These are phyloP conservation scores for Scaptomyza polygonia DNA, from an alignment of 2,888 invertebrate genomes.

Conservation along the genomic window DNA sequence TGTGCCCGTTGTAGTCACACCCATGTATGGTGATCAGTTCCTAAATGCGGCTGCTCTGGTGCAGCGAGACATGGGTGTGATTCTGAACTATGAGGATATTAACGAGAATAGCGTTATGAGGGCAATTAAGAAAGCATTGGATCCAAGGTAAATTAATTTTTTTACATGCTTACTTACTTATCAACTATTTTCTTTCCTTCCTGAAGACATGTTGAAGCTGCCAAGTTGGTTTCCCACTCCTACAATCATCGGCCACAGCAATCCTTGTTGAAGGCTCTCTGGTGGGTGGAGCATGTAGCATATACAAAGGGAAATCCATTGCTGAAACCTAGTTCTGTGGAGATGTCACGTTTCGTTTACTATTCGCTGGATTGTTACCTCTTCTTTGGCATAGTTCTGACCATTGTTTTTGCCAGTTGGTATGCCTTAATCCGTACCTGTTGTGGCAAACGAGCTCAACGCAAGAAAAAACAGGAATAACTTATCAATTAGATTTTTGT, in stretches of 20 bases:
- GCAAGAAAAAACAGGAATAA: conserved; percentile 68
- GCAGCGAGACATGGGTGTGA: conserved; percentile 86
- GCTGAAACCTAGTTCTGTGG: conserved; percentile 83
- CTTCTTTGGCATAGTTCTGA: conserved; percentile 57
- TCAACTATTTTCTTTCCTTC: neutral
- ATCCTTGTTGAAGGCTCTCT: conserved; percentile 87
- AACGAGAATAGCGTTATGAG: conserved; percentile 85
- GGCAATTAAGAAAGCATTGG: conserved; percentile 84
- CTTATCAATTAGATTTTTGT: conserved; percentile 1
- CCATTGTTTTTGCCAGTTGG: conserved; percentile 69
- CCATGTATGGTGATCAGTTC: conserved; percentile 89
- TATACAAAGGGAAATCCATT: conserved; percentile 86
- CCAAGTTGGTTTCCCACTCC: conserved; percentile 85
- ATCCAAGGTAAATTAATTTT: conserved; percentile 83
- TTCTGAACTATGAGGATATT: conserved; percentile 85
- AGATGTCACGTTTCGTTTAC: conserved; percentile 81
- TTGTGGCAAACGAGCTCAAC: conserved; percentile 35
- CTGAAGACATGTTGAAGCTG: conserved; percentile 79
- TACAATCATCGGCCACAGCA: conserved; percentile 86
- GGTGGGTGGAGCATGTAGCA: conserved; percentile 89
- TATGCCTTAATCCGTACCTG: conserved; percentile 57
- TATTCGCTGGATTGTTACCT: conserved; percentile 81
- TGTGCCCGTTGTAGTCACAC: conserved; percentile 88
- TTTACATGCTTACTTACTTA: conserved; percentile 20
- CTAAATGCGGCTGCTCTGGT: conserved; percentile 86